Evolutionary conservation across 1,140 invertebrate genomes (phyloP), one percentile per base, ranked within the genome.

Genomic region (Portunus trituberculatus): DNA sequence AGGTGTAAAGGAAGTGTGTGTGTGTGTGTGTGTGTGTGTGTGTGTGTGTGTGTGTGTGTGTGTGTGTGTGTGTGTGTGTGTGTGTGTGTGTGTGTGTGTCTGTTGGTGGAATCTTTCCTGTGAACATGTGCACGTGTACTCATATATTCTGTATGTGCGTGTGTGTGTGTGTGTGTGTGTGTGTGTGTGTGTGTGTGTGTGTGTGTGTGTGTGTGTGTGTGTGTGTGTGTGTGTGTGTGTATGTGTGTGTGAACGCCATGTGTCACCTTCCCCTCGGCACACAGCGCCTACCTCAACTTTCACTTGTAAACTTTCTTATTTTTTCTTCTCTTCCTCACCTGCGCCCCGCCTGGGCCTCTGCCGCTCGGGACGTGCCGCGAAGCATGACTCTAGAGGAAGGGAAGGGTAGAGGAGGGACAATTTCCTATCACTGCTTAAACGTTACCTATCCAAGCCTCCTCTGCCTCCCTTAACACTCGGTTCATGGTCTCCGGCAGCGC

Each of bases 271-370:
- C 67, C 67, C 67, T 76, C 67, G 67, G 67, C 67, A 76, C 67
- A 76, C n/a, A 76, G 67, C 67, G 67, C 67, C 67, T 76, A 76
- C 67, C 67, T 76, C 67, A 76, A 76, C 67, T 76, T 76, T 76
- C 67, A 76, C 67, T 76, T 76, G 67, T 76, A 76, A 76, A 76
- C 67, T 76, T 76, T 76, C 67, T 76, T 76, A 25, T 76, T 76
- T 76, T 76, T 76, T 76, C 20, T n/a, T 76, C 6, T 20, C 20
- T n/a, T n/a, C n/a, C 67, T n/a, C 6, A 12, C 67, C n/a, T 20
- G 67, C 67, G n/a, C 67, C 20, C 52, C 6, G 67, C 67, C 67
- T 76, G 67, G 67, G 67, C 67, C 67, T 76, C 67, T 20, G 67
- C 67, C 67, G 25, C 20, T 2, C 20, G 67, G n/a, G 67, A 76